A percentile compares a stretch with the other conserved stretches of the same genome.
These are phyloP conservation scores for Zelleria hepariella DNA, from an alignment of 2,888 invertebrate species.

Conservation along the genomic window DNA sequence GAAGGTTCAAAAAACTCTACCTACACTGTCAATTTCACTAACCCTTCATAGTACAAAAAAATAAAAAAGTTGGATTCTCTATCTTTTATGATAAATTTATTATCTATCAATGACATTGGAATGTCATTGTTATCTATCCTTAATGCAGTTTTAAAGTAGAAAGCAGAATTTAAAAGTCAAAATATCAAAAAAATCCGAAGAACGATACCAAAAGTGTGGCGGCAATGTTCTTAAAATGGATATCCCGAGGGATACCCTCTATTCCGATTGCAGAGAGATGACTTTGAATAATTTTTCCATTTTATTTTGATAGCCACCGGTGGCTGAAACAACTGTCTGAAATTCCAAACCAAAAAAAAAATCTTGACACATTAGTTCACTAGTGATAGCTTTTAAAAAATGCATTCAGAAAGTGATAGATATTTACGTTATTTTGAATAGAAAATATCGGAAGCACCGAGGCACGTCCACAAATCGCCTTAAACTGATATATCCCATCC, in stretches of 20 bases:
- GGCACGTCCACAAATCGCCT: constrained; percentile 22
- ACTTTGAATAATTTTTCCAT: not conserved
- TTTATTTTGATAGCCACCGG: not conserved
- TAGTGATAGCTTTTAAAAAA: too few species aligned
- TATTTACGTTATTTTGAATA: constrained; percentile 18
- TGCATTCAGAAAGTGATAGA: not conserved
- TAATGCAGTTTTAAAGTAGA: constrained; percentile 14
- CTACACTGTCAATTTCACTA: too few species aligned
- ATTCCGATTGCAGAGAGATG: not conserved
- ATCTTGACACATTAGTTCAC: too few species aligned
- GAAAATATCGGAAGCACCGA: constrained; percentile 28
- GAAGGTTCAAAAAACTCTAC: too few species aligned
- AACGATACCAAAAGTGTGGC: constrained; percentile 11
- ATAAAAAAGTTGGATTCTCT: too few species aligned
- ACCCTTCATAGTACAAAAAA: too few species aligned
- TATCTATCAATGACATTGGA: not conserved
- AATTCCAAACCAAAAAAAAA: not conserved
- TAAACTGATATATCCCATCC: constrained; percentile 9
- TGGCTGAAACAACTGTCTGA: not conserved
- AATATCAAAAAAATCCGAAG: constrained; percentile 16
- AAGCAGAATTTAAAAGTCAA: constrained; percentile 38
- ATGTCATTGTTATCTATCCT: too few species aligned
- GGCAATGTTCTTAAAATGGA: constrained; percentile 7
- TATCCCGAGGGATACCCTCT: not conserved
- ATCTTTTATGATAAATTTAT: not conserved